phyloP scores from a whole-genome alignment of 2,888 invertebrate species.

The Ormia ochracea region DNA sequence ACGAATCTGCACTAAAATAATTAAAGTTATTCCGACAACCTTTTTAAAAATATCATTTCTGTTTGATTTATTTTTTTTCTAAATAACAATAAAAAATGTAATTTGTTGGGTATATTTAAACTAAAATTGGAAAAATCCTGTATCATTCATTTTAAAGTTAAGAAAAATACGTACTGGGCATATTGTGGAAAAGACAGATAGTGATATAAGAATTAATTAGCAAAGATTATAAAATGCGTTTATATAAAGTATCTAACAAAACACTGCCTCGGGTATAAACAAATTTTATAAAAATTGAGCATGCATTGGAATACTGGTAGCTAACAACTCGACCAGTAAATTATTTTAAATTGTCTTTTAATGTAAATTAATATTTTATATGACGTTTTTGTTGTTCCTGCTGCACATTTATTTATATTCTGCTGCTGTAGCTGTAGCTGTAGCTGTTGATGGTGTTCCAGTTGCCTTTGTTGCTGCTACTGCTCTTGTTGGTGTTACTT shows the following conservation, averaged over 20 bases:
- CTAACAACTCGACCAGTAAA: slow-evolving; percentile 70
- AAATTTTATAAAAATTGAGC: slow-evolving; percentile 10
- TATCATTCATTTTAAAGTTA: slow-evolving; percentile 1
- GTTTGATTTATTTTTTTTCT: background rate
- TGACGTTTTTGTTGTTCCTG: slow-evolving; percentile 53
- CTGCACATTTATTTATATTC: slow-evolving; percentile 26
- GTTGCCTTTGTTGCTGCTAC: background rate
- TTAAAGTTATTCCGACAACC: too few relatives aligned
- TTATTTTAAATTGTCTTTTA: slow-evolving; percentile 77
- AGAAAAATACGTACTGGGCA: slow-evolving; percentile 52
- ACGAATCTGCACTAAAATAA: too few relatives aligned
- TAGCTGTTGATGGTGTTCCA: background rate
- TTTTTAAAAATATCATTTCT: too few relatives aligned
- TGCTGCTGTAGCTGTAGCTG: slow-evolving; percentile 29
- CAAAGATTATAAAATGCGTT: slow-evolving; percentile 31
- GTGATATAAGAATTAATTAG: slow-evolving; percentile 43
- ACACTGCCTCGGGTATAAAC: slow-evolving; percentile 23
- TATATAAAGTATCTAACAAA: slow-evolving; percentile 16
- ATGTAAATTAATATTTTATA: slow-evolving; percentile 76
- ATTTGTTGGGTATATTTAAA: slow-evolving; percentile 44
- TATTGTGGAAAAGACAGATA: slow-evolving; percentile 24
- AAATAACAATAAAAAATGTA: slow-evolving; percentile 15
- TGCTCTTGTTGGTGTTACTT: slow-evolving; percentile 32
- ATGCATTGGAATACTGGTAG: slow-evolving; percentile 69
- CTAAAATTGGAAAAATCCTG: slow-evolving; percentile 12